Evolutionary conservation across 92 coral and sea anemone species (phyloP), one percentile per base, ranked within the genome.

Genomic region (Porites evermanni): DNA sequence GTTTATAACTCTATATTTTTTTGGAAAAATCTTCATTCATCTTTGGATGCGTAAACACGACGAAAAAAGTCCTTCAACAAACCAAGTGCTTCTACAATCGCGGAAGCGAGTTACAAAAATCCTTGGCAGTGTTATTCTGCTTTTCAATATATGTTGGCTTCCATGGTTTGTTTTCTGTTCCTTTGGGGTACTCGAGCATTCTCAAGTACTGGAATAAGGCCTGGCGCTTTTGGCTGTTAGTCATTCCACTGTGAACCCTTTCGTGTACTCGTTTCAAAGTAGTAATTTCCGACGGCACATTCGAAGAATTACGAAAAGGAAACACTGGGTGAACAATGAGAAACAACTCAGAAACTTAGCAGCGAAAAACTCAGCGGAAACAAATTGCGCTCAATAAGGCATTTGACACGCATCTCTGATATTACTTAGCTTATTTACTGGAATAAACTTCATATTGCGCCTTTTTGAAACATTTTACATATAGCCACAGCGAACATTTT

Each of bases 261-360:
- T 91, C 44, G 79, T 94, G 12, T 94, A 94, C 66, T 91, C 93
- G n/a, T 78, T 94, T 50, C 95, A 94, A 72, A 94, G 97, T 82
- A 75, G 69, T 68, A 87, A 88, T 78, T 94, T 94, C 79, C 81
- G 97, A 77, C 86, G 72, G 50, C 94, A 91, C 69, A 64, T 91
- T 8, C 85, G 88, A 64, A 53, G 71, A 8, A 12, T 86, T 8
- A 38, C 79, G 14, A 71, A 54, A 69, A 26, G 4, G 51, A 63
- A 60, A 23, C 21, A 24, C 5, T 16, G 24, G 26, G 54, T 53
- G 26, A 3, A 13, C 17, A 14, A 53, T 14, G 20, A 47, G 20
- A 52, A 44, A 38, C 0, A 38, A 38, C 47, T 38, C 14, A 19
- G 9, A 32, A 12, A n/a, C 13, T 7, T 8, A 19, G 53, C 26